A percentile compares a stretch with the other conserved stretches of the same genome.
Evolutionary conservation across 1,140 invertebrate genomes (phyloP).

Genomic region (Saxidomus purpurata): DNA sequence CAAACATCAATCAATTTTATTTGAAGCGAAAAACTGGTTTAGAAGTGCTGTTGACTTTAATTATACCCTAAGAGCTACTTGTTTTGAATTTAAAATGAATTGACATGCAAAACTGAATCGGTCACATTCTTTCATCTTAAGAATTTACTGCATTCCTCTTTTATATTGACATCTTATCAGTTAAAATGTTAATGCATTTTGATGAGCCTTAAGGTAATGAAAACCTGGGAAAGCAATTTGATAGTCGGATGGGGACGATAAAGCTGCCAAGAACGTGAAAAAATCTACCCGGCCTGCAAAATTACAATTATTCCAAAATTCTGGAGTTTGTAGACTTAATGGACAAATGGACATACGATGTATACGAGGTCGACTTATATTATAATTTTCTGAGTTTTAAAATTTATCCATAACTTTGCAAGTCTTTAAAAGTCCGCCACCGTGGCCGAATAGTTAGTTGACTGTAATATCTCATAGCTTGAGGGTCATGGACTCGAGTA

Average conservation of each 20-base stretch:
- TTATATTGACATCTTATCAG: neutral
- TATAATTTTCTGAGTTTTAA: too few relatives aligned
- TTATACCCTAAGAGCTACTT: neutral
- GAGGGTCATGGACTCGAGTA: too few relatives aligned
- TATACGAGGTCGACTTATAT: too few relatives aligned
- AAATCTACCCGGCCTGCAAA: too few relatives aligned
- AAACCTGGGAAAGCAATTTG: neutral
- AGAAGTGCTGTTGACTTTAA: neutral
- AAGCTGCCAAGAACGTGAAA: too few relatives aligned
- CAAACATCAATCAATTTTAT: constrained; percentile 27
- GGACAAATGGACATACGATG: too few relatives aligned
- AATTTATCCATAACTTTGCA: too few relatives aligned
- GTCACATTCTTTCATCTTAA: constrained; percentile 22
- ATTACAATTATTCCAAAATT: too few relatives aligned
- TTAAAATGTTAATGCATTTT: constrained; percentile 13
- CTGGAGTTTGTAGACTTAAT: too few relatives aligned
- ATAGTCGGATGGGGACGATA: neutral
- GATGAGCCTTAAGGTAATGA: neutral
- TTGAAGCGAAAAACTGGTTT: neutral
- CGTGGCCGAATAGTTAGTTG: too few relatives aligned
- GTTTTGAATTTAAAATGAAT: constrained; percentile 17
- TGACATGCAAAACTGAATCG: neutral
- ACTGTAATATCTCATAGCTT: too few relatives aligned
- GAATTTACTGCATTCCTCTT: neutral
- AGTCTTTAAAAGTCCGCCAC: too few relatives aligned